Evolutionary conservation across 1,140 invertebrate species (phyloP), one percentile per base, ranked within the genome.

Genomic region (Bradynema listronoti): DNA sequence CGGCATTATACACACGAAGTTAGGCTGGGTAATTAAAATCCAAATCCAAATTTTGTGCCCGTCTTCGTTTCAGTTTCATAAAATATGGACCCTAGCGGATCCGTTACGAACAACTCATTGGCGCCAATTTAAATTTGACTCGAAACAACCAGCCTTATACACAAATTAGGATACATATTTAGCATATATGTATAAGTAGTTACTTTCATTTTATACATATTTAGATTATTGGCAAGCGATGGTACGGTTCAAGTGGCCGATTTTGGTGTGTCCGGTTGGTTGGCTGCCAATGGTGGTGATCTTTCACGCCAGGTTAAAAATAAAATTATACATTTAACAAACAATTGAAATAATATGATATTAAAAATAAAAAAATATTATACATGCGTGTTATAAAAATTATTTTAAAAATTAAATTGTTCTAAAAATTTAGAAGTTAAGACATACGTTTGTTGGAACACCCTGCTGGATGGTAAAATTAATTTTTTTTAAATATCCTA

Each of bases 391-490:
- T 16, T 36, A 54, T 61, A 4, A 46, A 61, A 7, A 51, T n/a
- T n/a, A 25, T 61, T 52, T 9, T n/a, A n/a, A 9, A 22, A 41
- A 33, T 33, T 16, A 45, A 66, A n/a, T 43, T 54, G 9, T 56
- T 30, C 11, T 49, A 16, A 11, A 30, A 7, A 16, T 55, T 63
- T 34, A 63, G 80, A 91, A 92, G 81, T 88, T 92, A 2, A 83
- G 92, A 22, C 91, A 96, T 73, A 96, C 91, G 0, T 96, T 96
- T 82, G 91, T 96, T 3, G 92, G 92, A 5, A 95, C 91, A 4
- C 90, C 93, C 0, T 97, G 93, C 78, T 98, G 92, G 92, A 97
- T 97, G 92, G 92, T 66, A 60, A 63, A 22, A 62, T 45, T 1
- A 25, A 9, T n/a, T n/a, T n/a, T n/a, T n/a, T n/a, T n/a, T n/a